A percentile compares a stretch with the other conserved stretches of the same genome.
phyloP scores from a whole-genome alignment of 1,140 invertebrate genomes.

The Orchesella cincta region DNA sequence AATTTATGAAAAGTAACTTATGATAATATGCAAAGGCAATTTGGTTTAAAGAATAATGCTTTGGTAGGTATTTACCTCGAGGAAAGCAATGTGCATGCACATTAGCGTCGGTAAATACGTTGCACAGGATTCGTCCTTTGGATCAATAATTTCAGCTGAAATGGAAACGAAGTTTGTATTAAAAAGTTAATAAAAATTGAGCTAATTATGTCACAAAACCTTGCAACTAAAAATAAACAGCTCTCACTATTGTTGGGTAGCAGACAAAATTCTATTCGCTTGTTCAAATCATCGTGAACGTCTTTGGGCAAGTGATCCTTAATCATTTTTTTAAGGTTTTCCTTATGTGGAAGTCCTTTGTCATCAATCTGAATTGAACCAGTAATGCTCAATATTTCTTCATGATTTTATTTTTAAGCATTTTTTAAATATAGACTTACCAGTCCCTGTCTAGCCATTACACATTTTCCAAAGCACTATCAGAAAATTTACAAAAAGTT shows the following conservation, averaged over 20 bases:
- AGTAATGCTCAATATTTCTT: background rate
- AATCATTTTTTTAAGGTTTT: conserved; percentile 37
- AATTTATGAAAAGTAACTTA: background rate
- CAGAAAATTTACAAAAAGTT: background rate
- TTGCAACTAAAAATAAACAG: background rate
- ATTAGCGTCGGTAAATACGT: conserved; percentile 33
- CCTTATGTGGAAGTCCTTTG: conserved; percentile 37
- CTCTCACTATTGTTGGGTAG: conserved; percentile 30
- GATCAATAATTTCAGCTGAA: conserved; percentile 35
- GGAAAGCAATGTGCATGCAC: conserved; percentile 37
- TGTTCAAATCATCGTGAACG: conserved; percentile 36
- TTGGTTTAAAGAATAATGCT: background rate
- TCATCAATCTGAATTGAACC: conserved; percentile 29
- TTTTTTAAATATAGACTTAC: conserved; percentile 28
- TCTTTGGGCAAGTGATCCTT: conserved; percentile 26
- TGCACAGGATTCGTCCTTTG: conserved; percentile 28
- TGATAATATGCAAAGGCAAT: background rate
- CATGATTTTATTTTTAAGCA: background rate
- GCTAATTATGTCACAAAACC: background rate
- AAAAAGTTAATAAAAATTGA: background rate
- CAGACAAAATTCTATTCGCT: conserved; percentile 29
- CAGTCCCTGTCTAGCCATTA: conserved; percentile 29
- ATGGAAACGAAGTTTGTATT: background rate
- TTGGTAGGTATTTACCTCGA: conserved; percentile 26
- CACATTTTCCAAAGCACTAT: conserved; percentile 44